These are phyloP conservation scores for Hyles vespertilio DNA, from an alignment of 1,140 invertebrate genomes.

Conservation along the genomic window DNA sequence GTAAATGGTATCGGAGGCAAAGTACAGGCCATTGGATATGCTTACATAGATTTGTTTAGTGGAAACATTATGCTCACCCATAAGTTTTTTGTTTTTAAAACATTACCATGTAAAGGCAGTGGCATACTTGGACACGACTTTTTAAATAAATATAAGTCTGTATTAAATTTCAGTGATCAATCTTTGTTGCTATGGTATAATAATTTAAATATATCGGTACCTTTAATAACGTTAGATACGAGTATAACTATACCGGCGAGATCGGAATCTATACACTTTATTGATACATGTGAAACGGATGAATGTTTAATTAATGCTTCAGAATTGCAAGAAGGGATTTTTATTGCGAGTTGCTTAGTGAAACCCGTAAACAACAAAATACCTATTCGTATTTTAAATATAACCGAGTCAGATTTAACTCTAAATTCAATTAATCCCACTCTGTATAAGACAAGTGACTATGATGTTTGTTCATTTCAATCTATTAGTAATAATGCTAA, in stretches of 20 bases:
- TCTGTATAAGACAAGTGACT: too few relatives aligned
- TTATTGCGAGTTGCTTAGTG: too few relatives aligned
- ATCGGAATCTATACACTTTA: slow-evolving; percentile 23
- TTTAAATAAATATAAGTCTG: slow-evolving; percentile 19
- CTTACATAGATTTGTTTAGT: slow-evolving; percentile 17
- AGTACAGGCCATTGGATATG: slow-evolving; percentile 20
- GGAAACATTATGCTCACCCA: slow-evolving; percentile 12
- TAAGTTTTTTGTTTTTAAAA: slow-evolving; percentile 27
- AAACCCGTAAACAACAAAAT: too few relatives aligned
- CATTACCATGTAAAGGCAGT: slow-evolving; percentile 18
- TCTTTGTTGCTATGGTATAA: slow-evolving; percentile 17
- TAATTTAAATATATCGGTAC: slow-evolving; percentile 9
- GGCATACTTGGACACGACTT: slow-evolving; percentile 29
- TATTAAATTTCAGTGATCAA: slow-evolving; percentile 11
- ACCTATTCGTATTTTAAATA: too few relatives aligned
- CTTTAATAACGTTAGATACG: slow-evolving; percentile 5
- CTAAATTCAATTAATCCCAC: too few relatives aligned
- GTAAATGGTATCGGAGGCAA: slow-evolving; percentile 29
- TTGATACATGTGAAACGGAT: slow-evolving; percentile 11
- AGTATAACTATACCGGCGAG: slow-evolving; percentile 13
- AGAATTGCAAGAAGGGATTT: too few relatives aligned
- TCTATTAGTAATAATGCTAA: too few relatives aligned
- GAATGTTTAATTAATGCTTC: too few relatives aligned
- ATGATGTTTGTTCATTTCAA: too few relatives aligned
- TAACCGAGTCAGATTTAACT: too few relatives aligned